Percentiles rank a stretch among this genome's conserved stretches.
Evolutionary conservation across 1,140 invertebrate genomes (phyloP).

Genomic region (Macrosteles quadrilineatus): DNA sequence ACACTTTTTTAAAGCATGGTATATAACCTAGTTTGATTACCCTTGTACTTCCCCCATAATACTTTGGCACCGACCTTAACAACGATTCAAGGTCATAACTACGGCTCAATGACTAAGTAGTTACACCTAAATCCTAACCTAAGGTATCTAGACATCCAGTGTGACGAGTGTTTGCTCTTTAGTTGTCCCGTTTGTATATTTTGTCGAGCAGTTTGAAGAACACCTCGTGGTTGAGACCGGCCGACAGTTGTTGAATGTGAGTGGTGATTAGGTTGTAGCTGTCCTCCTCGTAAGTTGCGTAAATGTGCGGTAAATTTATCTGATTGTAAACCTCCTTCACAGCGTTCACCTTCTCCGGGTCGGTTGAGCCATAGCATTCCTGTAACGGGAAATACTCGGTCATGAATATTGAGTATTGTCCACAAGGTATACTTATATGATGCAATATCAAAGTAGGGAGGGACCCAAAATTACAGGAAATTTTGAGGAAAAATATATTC

Average conservation of each 20-base stretch:
- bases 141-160: no score
- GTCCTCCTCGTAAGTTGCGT: conserved; percentile 82
- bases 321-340: conserved; percentile 83
- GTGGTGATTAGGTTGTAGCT: conserved; percentile 78
- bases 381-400: conserved; percentile 47
- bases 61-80: no score
- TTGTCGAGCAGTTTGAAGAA: conserved; percentile 82
- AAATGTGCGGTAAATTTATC: conserved; percentile 73
- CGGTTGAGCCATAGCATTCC: conserved; percentile 76
- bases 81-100: no score
- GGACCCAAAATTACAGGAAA: no score
- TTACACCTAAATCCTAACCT: no score
- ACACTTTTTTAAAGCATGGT: no score
- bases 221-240: conserved; percentile 76
- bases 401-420: not conserved
- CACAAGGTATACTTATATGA: not conserved
- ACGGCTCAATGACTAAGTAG: no score
- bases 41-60: no score
- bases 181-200: conserved; percentile 60
- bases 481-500: no score
- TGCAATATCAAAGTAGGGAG: no score
- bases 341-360: conserved; percentile 65
- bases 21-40: no score
- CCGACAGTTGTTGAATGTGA: conserved; percentile 82
- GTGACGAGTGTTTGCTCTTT: not conserved